These are phyloP conservation scores for Pachliopta kotzebuea DNA, from an alignment of 2,888 invertebrate genomes.

Conservation along the genomic window DNA sequence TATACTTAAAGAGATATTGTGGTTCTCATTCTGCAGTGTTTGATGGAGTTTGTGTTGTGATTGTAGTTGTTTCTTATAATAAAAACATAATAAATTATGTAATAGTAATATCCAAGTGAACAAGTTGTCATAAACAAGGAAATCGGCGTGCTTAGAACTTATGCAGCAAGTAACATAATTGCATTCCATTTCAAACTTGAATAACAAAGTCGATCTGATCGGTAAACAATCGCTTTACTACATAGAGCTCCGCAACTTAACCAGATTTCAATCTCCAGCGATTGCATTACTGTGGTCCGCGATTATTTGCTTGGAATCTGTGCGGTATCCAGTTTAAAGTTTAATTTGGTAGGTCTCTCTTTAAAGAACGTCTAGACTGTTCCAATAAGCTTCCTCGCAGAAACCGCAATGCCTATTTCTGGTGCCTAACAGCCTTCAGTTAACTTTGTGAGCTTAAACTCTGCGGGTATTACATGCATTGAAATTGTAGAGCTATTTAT, in stretches of 20 bases:
- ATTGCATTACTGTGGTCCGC: background rate
- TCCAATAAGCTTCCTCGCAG: no score
- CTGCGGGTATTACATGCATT: no score
- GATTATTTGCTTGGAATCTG: background rate
- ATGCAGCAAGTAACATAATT: constrained; percentile 11
- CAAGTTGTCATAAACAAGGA: constrained; percentile 17
- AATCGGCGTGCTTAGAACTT: constrained; percentile 9
- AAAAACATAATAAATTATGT: no score
- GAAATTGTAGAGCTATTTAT: no score
- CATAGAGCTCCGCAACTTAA: background rate
- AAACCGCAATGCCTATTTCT: background rate
- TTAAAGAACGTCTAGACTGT: no score
- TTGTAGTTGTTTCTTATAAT: no score
- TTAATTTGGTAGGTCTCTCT: no score
- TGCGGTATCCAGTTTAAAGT: no score
- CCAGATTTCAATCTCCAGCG: background rate
- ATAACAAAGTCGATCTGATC: background rate
- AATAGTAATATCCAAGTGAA: constrained; percentile 12
- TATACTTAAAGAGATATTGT: no score
- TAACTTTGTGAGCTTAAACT: background rate
- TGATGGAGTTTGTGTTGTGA: no score
- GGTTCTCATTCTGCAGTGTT: no score
- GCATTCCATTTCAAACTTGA: constrained; percentile 9
- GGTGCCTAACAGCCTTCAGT: background rate
- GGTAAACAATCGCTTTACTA: background rate